Evolutionary conservation across 2,888 invertebrate genomes (phyloP).

Genomic region (Drosophila multiciliata): DNA sequence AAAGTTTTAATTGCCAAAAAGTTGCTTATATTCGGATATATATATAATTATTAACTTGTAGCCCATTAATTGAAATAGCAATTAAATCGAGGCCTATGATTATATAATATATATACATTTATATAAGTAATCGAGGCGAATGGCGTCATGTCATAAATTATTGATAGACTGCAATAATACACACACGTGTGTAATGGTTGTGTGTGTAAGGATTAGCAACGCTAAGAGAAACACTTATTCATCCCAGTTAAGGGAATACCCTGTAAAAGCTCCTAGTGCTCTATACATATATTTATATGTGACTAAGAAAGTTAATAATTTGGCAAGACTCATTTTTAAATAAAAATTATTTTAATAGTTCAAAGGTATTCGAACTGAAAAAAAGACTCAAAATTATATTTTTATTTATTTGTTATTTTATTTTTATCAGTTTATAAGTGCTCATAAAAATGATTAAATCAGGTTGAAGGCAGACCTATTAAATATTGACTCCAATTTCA

Average conservation of each 20-base stretch:
- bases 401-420: background rate
- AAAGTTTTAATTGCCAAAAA: conserved; percentile 36
- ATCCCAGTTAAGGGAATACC: conserved; percentile 1
- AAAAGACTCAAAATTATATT: background rate
- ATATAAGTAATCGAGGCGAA: conserved; percentile 53
- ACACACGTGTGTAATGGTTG: conserved; percentile 15
- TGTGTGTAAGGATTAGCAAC: conserved; percentile 7
- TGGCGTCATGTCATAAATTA: conserved; percentile 74
- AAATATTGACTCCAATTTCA: background rate
- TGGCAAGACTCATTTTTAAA: background rate
- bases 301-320: background rate
- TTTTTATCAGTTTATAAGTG: background rate
- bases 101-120: conserved; percentile 50
- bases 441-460: background rate
- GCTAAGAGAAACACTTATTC: background rate
- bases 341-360: background rate
- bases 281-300: background rate
- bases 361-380: background rate
- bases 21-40: background rate
- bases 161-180: conserved; percentile 48
- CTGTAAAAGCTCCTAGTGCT: background rate
- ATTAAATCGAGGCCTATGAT: conserved; percentile 14
- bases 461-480: background rate
- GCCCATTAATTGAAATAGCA: conserved; percentile 52
- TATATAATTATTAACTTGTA: background rate